Base-by-base conservation (phyloP, 92 coral and sea anemone genomes). In the Siderastrea siderea region DNA sequence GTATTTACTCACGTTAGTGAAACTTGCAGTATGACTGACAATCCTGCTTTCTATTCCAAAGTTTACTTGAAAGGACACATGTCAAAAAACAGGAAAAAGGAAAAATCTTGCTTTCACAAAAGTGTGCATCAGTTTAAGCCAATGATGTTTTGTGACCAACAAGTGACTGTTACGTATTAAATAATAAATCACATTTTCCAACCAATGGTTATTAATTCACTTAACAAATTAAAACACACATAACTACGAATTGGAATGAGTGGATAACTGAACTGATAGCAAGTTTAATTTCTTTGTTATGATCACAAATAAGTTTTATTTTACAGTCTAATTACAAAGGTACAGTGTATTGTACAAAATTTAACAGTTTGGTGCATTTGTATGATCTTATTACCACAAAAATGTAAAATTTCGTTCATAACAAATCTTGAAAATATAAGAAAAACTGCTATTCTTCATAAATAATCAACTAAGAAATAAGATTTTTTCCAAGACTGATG, bases 191-290 rank as follows among this genome's bases (percentile, higher is more conserved):
- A 69, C 46, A 47, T 47, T 70, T 57, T 80, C 46, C 44, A 82
- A 82, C 86, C 86, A 82, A 82, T 82, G 47, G 58, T 13, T 46
- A 45, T 82, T 59, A 58, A 82, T 71, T 82, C 16, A 46, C 69
- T 68, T 54, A 1, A 81, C 68, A 81, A 81, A 81, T 81, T 68
- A 68, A 53, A 67, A 68, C n/a, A 64, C 86, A 82, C 38, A 70
- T 15, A 63, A 58, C 78, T 55, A 49, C 68, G 38, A 82, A 82
- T 53, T 70, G 77, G 13, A 81, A 44, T 81, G 68, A 55, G 53
- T 5, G 49, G 52, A 54, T 14, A 16, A 57, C 67, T 55, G 55
- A 46, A 81, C 1, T 51, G 74, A 80, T 80, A 80, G 61, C 49
- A 48, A 52, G 52, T 45, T 68, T 57, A 26, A 46, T 16, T 69